phyloP scores from a whole-genome alignment of 2,113 vertebrate genomes.

The Neotoma lepida region DNA sequence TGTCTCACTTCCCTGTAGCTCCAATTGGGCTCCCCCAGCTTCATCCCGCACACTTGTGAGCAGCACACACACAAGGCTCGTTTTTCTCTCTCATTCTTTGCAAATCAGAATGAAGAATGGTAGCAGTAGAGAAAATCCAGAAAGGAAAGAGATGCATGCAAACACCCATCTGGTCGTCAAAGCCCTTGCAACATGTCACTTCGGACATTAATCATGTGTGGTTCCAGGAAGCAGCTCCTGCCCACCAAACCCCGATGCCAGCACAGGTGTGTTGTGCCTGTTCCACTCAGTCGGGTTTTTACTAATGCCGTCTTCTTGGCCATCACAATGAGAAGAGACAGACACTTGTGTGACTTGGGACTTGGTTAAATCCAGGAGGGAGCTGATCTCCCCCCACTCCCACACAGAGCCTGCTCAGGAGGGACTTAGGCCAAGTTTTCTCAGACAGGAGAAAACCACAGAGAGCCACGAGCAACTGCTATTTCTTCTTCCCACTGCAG shows the following conservation, averaged over 20 bases:
- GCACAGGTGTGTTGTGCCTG: accelerated
- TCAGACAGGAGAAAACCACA: background rate
- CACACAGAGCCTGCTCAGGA: background rate
- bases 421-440: background rate
- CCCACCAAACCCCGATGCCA: accelerated
- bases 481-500: too few species aligned
- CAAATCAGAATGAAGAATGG: background rate
- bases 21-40: background rate
- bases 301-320: background rate
- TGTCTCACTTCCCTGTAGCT: background rate
- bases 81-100: background rate
- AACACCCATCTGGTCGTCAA: background rate
- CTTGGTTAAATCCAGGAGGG: background rate
- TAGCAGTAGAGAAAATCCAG: background rate
- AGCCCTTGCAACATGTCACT: background rate
- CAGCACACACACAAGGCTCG: background rate
- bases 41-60: background rate
- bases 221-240: background rate
- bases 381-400: too few species aligned
- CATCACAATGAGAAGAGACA: background rate
- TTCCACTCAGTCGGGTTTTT: accelerated
- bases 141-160: background rate
- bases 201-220: background rate
- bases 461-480: background rate
- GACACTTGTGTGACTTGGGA: background rate